phyloP scores from a whole-genome alignment of 2,888 invertebrate genomes.

The Lagria hirta region DNA sequence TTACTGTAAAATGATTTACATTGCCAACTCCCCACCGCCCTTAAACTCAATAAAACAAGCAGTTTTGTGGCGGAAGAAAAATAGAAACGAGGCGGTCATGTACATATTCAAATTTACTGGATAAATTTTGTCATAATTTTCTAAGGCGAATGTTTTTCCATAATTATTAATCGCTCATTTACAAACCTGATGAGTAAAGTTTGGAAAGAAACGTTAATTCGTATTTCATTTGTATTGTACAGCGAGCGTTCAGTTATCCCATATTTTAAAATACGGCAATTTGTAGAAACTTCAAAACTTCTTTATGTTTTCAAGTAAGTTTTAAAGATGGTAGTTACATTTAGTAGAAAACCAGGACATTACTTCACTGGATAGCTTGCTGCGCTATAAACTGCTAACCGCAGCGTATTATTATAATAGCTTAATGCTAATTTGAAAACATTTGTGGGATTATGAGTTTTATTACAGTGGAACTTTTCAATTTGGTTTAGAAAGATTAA shows the following conservation, averaged over 20 bases:
- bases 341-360: conserved; percentile 11
- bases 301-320: conserved; percentile 9
- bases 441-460: too few relatives aligned
- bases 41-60: too few relatives aligned
- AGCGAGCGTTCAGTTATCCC: neutral
- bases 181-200: conserved; percentile 3
- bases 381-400: conserved; percentile 4
- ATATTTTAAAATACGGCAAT: conserved; percentile 5
- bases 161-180: conserved; percentile 1
- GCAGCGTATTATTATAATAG: conserved; percentile 12
- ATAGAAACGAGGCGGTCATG: too few relatives aligned
- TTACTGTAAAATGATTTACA: too few relatives aligned
- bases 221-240: conserved; percentile 1
- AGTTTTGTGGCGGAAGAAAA: too few relatives aligned
- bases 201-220: neutral
- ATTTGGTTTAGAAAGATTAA: too few relatives aligned
- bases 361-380: conserved; percentile 8
- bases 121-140: too few relatives aligned
- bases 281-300: conserved; percentile 6
- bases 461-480: too few relatives aligned
- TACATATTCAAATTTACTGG: too few relatives aligned
- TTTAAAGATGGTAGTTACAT: conserved; percentile 13
- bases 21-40: too few relatives aligned
- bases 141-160: too few relatives aligned
- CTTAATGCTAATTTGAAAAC: too few relatives aligned